Percentiles rank a stretch among this genome's conserved stretches.
Evolutionary conservation across 2,888 invertebrate species (phyloP).

Genomic region (Amphipoea lucens): DNA sequence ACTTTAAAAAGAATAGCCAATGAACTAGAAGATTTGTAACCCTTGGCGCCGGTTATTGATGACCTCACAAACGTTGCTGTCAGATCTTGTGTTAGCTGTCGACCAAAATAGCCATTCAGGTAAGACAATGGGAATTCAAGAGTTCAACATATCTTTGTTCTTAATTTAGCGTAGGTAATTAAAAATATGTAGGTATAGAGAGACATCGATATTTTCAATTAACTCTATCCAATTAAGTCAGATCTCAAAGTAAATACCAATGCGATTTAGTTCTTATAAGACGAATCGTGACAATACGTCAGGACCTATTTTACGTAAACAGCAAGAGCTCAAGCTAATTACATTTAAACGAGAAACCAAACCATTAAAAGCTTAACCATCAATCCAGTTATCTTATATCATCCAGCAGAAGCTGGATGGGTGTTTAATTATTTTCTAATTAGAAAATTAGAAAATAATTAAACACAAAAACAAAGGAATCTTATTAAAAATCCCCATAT

Average conservation of each 20-base stretch:
- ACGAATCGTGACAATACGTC: background rate
- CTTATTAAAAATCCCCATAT: conserved; percentile 51
- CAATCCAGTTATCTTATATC: background rate
- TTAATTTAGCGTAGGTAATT: background rate
- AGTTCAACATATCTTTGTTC: background rate
- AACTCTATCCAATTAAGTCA: background rate
- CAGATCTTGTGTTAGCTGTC: background rate
- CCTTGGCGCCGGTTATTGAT: background rate
- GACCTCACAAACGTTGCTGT: background rate
- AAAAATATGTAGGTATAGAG: background rate
- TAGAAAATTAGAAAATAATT: conserved; percentile 54
- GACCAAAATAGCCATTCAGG: background rate
- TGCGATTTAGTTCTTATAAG: conserved; percentile 6
- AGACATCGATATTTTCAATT: background rate
- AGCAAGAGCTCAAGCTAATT: background rate
- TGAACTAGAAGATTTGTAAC: background rate
- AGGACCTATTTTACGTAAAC: background rate
- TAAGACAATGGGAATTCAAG: background rate
- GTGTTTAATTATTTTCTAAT: no score
- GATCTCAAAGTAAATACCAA: background rate
- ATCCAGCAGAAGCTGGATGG: no score
- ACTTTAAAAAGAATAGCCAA: background rate
- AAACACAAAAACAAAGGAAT: conserved; percentile 27
- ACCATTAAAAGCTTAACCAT: background rate
- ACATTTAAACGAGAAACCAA: background rate